Evolutionary conservation across 2,888 invertebrate species (phyloP).

Genomic region (Phlogophora meticulosa): DNA sequence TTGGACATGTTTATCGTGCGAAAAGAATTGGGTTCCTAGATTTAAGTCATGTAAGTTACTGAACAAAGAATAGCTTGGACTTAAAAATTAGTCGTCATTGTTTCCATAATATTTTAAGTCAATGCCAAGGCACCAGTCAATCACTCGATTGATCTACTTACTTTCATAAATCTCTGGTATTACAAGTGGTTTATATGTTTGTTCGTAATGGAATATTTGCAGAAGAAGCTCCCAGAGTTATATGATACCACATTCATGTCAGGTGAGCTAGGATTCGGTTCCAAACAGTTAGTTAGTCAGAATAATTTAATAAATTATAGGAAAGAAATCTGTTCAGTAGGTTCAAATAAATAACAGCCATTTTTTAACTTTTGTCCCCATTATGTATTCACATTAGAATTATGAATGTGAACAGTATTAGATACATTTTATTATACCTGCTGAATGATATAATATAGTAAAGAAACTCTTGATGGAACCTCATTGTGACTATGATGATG

Average conservation of each 20-base stretch:
- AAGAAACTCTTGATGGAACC: background rate
- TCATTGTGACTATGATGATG: constrained; percentile 4
- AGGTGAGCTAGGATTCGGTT: background rate
- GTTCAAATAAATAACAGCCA: background rate
- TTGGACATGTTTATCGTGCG: constrained; percentile 19
- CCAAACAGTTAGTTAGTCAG: too few relatives aligned
- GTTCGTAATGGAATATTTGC: background rate
- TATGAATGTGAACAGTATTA: constrained; percentile 8
- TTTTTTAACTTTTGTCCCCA: constrained; percentile 24
- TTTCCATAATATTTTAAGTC: constrained; percentile 12
- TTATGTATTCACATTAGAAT: constrained; percentile 13
- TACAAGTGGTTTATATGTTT: constrained; percentile 29
- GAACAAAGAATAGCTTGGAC: background rate
- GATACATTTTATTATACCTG: constrained; percentile 17
- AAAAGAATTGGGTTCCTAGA: background rate
- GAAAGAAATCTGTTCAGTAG: background rate
- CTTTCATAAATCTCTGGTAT: constrained; percentile 35
- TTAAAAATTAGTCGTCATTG: too few relatives aligned
- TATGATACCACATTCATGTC: background rate
- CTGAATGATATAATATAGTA: constrained; percentile 25
- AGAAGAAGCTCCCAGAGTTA: background rate
- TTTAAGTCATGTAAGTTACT: background rate
- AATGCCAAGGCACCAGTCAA: constrained; percentile 29
- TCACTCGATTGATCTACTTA: constrained; percentile 4
- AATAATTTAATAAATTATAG: background rate